Conservation (phyloP, 2,888 invertebrate genomes). For the Fabriciana adippe region DNA sequence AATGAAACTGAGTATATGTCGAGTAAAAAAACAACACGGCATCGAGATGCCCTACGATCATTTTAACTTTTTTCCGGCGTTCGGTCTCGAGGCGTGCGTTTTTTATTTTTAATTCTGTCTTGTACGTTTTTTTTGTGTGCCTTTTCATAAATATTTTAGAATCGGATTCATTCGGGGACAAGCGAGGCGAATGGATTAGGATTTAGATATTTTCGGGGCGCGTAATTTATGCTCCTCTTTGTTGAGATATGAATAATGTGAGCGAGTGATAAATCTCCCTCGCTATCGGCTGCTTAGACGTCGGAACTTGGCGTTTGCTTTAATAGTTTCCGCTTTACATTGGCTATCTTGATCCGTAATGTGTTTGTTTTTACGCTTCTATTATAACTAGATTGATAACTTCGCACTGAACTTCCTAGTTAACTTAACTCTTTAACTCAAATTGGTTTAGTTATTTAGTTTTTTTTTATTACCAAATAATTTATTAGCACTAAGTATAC, state of each 20-base stretch:
- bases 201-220: conserved; percentile 79
- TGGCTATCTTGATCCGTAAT: conserved; percentile 32
- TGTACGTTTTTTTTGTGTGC: conserved; percentile 62
- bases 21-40: conserved; percentile 63
- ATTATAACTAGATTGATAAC: conserved; percentile 29
- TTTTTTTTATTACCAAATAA: too few relatives aligned
- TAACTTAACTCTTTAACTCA: neutral
- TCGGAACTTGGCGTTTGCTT: conserved; percentile 48
- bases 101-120: conserved; percentile 76
- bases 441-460: neutral
- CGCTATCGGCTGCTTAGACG: conserved; percentile 53
- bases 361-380: conserved; percentile 41
- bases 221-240: conserved; percentile 79
- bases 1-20: conserved; percentile 74
- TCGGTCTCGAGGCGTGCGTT: conserved; percentile 68
- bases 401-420: neutral
- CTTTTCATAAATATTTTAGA: conserved; percentile 82
- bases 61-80: conserved; percentile 78
- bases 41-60: conserved; percentile 77
- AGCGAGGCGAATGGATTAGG: conserved; percentile 79
- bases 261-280: conserved; percentile 62
- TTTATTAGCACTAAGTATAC: too few relatives aligned
- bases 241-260: conserved; percentile 79
- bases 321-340: conserved; percentile 56
- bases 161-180: conserved; percentile 79